Evolutionary conservation across 1,140 invertebrate species (phyloP).

Genomic region (Diorhabda sublineata): DNA sequence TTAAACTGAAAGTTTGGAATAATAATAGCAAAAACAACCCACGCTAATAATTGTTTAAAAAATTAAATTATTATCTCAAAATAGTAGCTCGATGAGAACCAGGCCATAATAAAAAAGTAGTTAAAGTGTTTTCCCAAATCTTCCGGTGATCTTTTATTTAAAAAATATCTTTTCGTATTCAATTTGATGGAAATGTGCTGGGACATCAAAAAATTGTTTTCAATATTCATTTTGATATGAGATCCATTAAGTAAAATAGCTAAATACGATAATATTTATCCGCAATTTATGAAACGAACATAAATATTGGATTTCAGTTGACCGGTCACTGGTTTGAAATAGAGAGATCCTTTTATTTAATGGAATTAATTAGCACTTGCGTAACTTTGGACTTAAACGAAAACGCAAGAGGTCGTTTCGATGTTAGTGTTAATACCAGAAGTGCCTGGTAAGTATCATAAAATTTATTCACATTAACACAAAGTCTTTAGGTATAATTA

Average conservation of each 20-base stretch:
- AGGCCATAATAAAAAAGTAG: no score
- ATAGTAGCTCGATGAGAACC: no score
- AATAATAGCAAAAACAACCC: no score
- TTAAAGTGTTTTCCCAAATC: not conserved
- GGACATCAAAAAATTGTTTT: not conserved
- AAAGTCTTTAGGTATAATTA: not conserved
- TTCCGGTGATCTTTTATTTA: not conserved
- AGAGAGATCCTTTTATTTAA: constrained; percentile 65
- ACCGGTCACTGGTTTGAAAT: constrained; percentile 67
- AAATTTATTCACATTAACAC: not conserved
- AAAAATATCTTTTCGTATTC: not conserved
- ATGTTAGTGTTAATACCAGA: constrained; percentile 56
- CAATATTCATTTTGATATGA: not conserved
- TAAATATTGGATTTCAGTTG: constrained; percentile 51
- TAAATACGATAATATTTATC: no score
- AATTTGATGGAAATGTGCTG: not conserved
- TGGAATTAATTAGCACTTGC: constrained; percentile 63
- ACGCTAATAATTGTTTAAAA: no score
- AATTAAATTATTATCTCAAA: no score
- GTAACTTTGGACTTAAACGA: constrained; percentile 55
- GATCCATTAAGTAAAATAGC: not conserved
- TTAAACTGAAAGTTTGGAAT: no score
- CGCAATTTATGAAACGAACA: no score
- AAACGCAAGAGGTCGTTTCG: constrained; percentile 51
- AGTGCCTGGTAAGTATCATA: constrained; percentile 57